These are phyloP conservation scores for Papilio aristodemus DNA, from an alignment of 1,140 invertebrate species.

Conservation along the genomic window DNA sequence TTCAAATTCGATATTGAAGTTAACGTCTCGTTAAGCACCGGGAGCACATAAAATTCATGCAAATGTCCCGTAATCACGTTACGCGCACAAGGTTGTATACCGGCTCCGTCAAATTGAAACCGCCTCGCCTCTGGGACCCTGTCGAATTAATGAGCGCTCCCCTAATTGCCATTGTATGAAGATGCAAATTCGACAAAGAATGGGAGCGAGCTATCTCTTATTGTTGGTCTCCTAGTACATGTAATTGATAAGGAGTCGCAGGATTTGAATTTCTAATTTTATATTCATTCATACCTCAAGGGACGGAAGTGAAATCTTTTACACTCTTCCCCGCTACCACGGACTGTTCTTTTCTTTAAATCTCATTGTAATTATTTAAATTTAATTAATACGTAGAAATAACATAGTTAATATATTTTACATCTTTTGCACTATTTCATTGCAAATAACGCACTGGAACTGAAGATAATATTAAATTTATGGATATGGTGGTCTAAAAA, in stretches of 20 bases:
- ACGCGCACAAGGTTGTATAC: constrained; percentile 52
- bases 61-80: constrained; percentile 60
- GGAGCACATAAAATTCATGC: constrained; percentile 59
- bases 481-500: too few species aligned
- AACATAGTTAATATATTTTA: background rate
- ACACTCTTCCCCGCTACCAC: constrained; percentile 34
- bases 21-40: constrained; percentile 53
- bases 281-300: constrained; percentile 63
- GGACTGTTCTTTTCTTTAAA: background rate
- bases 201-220: constrained; percentile 56
- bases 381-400: background rate
- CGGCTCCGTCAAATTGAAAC: constrained; percentile 53
- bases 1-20: constrained; percentile 52
- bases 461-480: too few species aligned
- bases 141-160: constrained; percentile 60
- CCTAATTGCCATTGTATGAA: constrained; percentile 73
- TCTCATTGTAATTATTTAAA: constrained; percentile 32
- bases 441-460: too few species aligned
- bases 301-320: constrained; percentile 36
- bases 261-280: constrained; percentile 72
- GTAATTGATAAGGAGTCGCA: constrained; percentile 69
- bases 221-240: constrained; percentile 64
- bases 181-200: constrained; percentile 68
- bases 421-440: too few species aligned
- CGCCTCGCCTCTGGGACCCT: constrained; percentile 51